Evolutionary conservation across 2,888 invertebrate species (phyloP).

Genomic region (Carcina quercana): DNA sequence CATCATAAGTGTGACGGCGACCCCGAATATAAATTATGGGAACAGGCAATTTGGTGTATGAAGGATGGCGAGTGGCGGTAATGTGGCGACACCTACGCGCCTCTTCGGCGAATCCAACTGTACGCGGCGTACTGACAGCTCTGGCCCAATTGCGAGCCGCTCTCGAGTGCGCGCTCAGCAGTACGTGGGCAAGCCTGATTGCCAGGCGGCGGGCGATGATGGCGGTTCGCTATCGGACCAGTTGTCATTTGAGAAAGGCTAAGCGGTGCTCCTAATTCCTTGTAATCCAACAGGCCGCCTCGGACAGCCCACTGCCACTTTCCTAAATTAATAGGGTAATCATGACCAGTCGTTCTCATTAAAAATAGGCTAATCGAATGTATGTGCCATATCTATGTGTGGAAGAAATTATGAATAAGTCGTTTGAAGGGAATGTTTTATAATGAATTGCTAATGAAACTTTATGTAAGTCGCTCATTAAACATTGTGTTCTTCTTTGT

Average conservation of each 20-base stretch:
- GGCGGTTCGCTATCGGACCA: background rate
- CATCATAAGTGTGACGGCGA: constrained; percentile 62
- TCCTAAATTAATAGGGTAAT: too few relatives aligned
- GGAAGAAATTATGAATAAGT: background rate
- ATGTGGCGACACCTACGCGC: constrained; percentile 60
- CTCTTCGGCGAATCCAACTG: constrained; percentile 65
- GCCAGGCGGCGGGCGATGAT: too few relatives aligned
- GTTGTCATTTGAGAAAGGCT: too few relatives aligned
- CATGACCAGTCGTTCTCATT: too few relatives aligned
- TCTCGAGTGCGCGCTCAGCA: constrained; percentile 2
- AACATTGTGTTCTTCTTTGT: background rate
- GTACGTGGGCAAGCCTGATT: constrained; percentile 11
- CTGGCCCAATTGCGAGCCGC: constrained; percentile 55
- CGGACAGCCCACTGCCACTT: too few relatives aligned
- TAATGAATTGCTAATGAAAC: too few relatives aligned
- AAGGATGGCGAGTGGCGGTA: constrained; percentile 52
- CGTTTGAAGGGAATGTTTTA: background rate
- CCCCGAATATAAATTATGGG: constrained; percentile 70
- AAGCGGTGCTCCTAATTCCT: too few relatives aligned
- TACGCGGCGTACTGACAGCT: constrained; percentile 44
- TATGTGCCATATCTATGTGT: too few relatives aligned
- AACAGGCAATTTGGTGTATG: constrained; percentile 64
- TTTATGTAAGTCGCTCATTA: constrained; percentile 1
- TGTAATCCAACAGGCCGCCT: too few relatives aligned
- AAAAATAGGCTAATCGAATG: too few relatives aligned